Evolutionary conservation across 2,113 vertebrate genomes (phyloP).

Genomic region (Scomber japonicus): DNA sequence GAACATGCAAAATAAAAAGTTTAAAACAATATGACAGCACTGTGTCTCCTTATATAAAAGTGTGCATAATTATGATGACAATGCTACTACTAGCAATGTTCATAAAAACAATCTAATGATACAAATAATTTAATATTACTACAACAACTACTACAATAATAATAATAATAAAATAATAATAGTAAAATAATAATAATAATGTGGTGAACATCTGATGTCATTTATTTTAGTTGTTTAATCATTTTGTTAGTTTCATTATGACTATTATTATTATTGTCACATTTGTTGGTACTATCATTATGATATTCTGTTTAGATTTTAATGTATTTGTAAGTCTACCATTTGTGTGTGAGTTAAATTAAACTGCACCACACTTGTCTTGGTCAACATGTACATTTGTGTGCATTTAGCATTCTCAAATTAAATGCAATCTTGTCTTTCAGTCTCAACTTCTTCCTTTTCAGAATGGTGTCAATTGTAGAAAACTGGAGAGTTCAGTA

Average conservation of each 20-base stretch:
- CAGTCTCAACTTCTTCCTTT: slow-evolving; percentile 17
- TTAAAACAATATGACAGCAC: not conserved
- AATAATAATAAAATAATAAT: not conserved
- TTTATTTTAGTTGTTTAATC: not conserved
- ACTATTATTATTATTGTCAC: not conserved
- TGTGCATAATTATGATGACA: not conserved
- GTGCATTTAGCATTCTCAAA: slow-evolving; percentile 18
- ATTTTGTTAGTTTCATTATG: not conserved
- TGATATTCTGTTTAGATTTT: not conserved
- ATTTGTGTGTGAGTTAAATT: not conserved
- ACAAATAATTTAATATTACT: too few relatives aligned
- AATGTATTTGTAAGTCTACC: not conserved
- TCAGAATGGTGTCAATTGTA: not conserved
- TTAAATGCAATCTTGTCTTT: slow-evolving; percentile 28
- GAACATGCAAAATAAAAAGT: not conserved
- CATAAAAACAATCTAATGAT: not conserved
- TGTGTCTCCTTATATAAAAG: slow-evolving; percentile 7
- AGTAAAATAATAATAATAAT: not conserved
- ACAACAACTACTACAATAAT: too few relatives aligned
- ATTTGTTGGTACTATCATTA: not conserved
- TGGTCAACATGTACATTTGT: slow-evolving; percentile 20
- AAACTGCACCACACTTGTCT: not conserved
- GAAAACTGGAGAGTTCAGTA: slow-evolving; percentile 35
- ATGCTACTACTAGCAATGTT: not conserved
- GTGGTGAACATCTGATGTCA: too few relatives aligned